Percentiles rank a stretch among this genome's conserved stretches.
Evolutionary conservation across 2,888 invertebrate genomes (phyloP).

Genomic region (Sinelater perroti): DNA sequence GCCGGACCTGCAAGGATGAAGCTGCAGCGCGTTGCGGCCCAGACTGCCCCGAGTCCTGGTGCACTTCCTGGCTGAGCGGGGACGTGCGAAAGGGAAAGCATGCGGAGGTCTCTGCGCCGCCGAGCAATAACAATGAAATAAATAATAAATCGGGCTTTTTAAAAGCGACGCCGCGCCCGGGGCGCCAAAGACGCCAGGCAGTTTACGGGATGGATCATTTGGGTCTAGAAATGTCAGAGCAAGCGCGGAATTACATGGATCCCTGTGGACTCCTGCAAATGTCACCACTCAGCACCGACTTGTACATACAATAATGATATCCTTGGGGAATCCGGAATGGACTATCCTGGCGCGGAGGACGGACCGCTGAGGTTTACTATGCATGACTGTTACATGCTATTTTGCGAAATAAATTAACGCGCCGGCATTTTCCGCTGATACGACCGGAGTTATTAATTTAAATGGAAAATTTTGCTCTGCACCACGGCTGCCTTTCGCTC

Average conservation of each 20-base stretch:
- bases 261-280: conserved; percentile 58
- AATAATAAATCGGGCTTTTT: conserved; percentile 44
- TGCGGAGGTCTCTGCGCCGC: conserved; percentile 9
- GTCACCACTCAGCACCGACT: conserved; percentile 60
- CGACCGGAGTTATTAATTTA: conserved; percentile 31
- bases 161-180: conserved; percentile 31
- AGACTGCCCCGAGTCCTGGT: conserved; percentile 1
- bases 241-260: conserved; percentile 59
- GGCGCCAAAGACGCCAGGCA: conserved; percentile 34
- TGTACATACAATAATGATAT: conserved; percentile 59
- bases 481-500: not conserved
- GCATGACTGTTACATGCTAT: conserved; percentile 32
- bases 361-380: conserved; percentile 38
- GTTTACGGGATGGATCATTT: conserved; percentile 53
- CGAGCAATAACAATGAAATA: conserved; percentile 45
- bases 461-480: conserved; percentile 15
- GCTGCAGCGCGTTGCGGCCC: conserved; percentile 20
- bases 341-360: conserved; percentile 28
- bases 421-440: conserved; percentile 28
- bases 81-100: conserved; percentile 17
- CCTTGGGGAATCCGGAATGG: conserved; percentile 50
- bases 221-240: conserved; percentile 58
- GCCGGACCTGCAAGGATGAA: conserved; percentile 40
- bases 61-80: conserved; percentile 2
- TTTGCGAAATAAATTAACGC: conserved; percentile 32